A percentile compares a stretch with the other conserved stretches of the same genome.
phyloP scores from a whole-genome alignment of 2,797 vertebrate species.

The Champsocephalus gunnari region DNA sequence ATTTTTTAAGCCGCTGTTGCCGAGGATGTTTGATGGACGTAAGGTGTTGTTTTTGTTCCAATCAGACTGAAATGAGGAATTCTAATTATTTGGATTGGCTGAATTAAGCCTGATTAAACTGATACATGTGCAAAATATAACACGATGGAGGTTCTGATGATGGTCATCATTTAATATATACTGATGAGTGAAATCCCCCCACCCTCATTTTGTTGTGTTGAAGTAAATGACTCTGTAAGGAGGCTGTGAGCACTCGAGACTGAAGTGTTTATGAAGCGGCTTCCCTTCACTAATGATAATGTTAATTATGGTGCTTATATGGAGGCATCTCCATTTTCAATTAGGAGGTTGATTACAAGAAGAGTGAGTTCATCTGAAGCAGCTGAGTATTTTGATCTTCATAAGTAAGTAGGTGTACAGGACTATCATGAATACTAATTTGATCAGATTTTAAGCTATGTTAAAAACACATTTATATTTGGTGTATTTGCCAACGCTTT shows the following conservation, averaged over 20 bases:
- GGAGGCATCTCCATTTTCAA: conserved; percentile 73
- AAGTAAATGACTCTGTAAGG: conserved; percentile 56
- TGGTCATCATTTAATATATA: too few relatives aligned
- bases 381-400: conserved; percentile 29
- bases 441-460: not conserved
- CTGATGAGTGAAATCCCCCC: too few relatives aligned
- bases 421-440: not conserved
- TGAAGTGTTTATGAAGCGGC: conserved; percentile 68
- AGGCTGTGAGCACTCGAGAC: conserved; percentile 58
- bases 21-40: not conserved
- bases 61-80: too few relatives aligned
- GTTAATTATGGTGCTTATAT: conserved; percentile 73
- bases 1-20: not conserved
- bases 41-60: too few relatives aligned
- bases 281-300: conserved; percentile 76
- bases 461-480: not conserved
- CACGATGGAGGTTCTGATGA: not conserved
- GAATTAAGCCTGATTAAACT: not conserved
- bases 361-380: conserved; percentile 30
- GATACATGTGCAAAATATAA: too few relatives aligned
- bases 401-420: not conserved
- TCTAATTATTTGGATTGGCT: too few relatives aligned
- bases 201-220: conserved; percentile 4
- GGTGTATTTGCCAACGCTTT: not conserved
- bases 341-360: conserved; percentile 67